phyloP scores from a whole-genome alignment of 1,140 invertebrate genomes.

The Anastrepha ludens region DNA sequence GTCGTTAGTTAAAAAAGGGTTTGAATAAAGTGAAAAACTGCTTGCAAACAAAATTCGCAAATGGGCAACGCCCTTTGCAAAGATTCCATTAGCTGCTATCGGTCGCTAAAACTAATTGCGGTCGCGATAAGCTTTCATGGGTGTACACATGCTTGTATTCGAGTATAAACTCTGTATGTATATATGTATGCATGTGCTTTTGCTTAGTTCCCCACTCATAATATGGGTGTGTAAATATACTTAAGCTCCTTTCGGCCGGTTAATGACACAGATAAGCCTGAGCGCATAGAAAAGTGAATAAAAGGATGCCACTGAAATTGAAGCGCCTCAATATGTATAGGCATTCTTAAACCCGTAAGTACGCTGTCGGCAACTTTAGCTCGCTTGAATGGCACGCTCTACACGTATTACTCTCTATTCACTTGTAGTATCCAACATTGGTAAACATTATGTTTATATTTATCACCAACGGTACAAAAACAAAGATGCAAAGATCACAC shows the following conservation, averaged over 20 bases:
- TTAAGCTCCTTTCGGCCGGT: neutral
- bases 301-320: conserved; percentile 26
- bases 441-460: neutral
- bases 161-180: neutral
- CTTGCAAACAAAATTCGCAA: neutral
- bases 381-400: neutral
- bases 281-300: conserved; percentile 2
- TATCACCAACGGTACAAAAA: neutral
- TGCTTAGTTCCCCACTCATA: neutral
- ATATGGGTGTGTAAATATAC: neutral
- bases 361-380: too few relatives aligned
- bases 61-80: neutral
- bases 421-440: neutral
- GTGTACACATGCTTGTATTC: too few relatives aligned
- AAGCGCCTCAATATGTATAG: neutral
- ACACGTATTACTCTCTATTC: neutral
- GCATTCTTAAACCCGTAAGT: too few relatives aligned
- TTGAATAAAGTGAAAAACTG: neutral
- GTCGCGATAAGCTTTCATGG: neutral
- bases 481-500: conserved; percentile 4
- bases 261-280: conserved; percentile 35
- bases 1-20: too few relatives aligned
- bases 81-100: conserved; percentile 34
- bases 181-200: neutral
- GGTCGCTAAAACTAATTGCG: conserved; percentile 41